Conservation (phyloP, 64 coral and sea anemone genomes). For the Acropora yongei region DNA sequence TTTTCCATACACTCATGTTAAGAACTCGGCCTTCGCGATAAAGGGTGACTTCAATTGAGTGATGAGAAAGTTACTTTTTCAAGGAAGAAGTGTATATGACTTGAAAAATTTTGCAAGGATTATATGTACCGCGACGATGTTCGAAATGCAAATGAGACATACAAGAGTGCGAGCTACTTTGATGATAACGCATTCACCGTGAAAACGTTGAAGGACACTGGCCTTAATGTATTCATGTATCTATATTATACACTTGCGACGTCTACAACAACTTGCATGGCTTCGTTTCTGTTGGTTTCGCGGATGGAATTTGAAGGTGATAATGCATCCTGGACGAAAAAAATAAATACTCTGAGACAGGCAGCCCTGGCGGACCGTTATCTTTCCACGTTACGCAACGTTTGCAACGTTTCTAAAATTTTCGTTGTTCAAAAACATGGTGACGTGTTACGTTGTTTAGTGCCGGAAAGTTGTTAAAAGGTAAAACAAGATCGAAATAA, state of each 20-base stretch:
- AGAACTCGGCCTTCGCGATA: background rate
- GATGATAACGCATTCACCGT: background rate
- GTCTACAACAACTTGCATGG: too few species aligned
- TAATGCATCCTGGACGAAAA: background rate
- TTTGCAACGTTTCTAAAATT: background rate
- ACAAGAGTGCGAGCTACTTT: too few species aligned
- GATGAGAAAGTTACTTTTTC: background rate
- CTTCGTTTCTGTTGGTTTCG: too few species aligned
- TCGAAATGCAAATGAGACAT: too few species aligned
- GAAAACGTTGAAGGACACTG: background rate
- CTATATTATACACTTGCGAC: too few species aligned
- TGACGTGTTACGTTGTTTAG: background rate
- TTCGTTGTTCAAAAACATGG: background rate
- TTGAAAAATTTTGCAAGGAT: background rate
- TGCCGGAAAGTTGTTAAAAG: too few species aligned
- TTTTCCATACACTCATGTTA: constrained; percentile 1
- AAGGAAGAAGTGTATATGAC: background rate
- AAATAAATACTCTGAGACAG: background rate
- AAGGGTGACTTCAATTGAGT: background rate
- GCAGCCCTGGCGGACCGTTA: too few species aligned
- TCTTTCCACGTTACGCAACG: background rate
- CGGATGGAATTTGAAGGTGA: too few species aligned
- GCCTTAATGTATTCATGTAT: too few species aligned
- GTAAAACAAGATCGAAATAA: too few species aligned
- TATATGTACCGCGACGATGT: too few species aligned